phyloP scores from a whole-genome alignment of 2,113 vertebrate species.

The Clarias macrocephalus region DNA sequence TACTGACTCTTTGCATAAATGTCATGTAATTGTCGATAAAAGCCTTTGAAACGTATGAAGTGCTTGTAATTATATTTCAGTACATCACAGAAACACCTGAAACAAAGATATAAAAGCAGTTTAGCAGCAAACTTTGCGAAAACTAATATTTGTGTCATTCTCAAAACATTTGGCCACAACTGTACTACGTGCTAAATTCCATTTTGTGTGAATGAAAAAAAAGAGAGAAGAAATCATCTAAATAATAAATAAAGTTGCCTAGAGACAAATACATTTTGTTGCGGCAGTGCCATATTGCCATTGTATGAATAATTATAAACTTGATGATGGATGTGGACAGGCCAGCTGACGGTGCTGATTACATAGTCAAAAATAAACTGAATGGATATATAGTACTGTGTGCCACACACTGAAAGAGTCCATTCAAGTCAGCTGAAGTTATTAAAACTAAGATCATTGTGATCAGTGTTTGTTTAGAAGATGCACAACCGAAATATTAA shows the following conservation, averaged over 20 bases:
- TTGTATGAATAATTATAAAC: constrained; percentile 10
- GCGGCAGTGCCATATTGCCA: background rate
- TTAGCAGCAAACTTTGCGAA: too few species aligned
- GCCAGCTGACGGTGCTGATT: background rate
- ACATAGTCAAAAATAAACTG: background rate
- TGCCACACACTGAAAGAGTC: background rate
- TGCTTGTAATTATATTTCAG: too few species aligned
- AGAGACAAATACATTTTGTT: background rate
- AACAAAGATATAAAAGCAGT: too few species aligned
- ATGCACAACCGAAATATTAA: background rate
- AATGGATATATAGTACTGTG: background rate
- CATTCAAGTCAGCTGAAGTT: background rate
- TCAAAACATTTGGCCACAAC: too few species aligned
- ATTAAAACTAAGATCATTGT: background rate
- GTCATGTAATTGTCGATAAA: too few species aligned
- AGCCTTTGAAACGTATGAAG: too few species aligned
- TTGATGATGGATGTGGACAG: too few species aligned
- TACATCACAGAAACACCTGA: too few species aligned
- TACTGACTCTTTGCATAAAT: too few species aligned
- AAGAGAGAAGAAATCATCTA: background rate
- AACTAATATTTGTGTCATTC: too few species aligned
- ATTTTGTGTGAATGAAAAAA: constrained; percentile 1
- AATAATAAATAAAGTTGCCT: background rate
- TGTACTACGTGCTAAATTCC: background rate
- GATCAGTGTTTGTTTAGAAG: background rate